These are phyloP conservation scores for Podargus strigoides DNA, from an alignment of 2,797 vertebrate genomes.

Conservation along the genomic window DNA sequence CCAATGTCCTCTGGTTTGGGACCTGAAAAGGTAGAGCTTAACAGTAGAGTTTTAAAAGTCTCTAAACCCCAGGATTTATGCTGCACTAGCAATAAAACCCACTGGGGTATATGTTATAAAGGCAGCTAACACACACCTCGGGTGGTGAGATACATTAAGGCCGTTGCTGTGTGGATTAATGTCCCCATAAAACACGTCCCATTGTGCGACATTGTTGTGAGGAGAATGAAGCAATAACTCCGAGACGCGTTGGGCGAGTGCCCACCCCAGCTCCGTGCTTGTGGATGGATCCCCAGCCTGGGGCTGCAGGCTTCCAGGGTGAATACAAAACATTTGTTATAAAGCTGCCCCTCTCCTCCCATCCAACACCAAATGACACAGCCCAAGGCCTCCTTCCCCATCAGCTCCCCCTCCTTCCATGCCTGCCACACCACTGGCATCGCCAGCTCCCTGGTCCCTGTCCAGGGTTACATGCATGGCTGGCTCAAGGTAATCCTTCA, in stretches of 20 bases:
- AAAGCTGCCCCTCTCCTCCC: background rate
- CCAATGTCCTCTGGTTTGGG: background rate
- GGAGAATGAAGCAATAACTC: slow-evolving; percentile 50
- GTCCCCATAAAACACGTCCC: slow-evolving; percentile 37
- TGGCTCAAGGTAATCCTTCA: background rate
- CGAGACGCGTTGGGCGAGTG: background rate
- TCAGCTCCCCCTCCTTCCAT: background rate
- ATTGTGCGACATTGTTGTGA: slow-evolving; percentile 33
- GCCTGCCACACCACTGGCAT: background rate
- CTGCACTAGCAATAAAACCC: slow-evolving; percentile 4
- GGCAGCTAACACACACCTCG: slow-evolving; percentile 30
- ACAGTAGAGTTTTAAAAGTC: slow-evolving; percentile 12
- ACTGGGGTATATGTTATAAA: background rate
- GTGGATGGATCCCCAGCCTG: background rate
- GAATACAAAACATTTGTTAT: slow-evolving; percentile 13
- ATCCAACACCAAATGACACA: rapidly evolving
- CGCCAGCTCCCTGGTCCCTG: background rate
- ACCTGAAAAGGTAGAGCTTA: background rate
- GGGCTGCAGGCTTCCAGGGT: background rate
- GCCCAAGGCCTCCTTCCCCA: background rate
- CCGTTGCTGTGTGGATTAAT: slow-evolving; percentile 22
- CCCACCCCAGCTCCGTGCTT: background rate
- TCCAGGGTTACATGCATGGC: background rate
- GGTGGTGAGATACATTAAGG: background rate
- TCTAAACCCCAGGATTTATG: slow-evolving; percentile 10